phyloP scores from a whole-genome alignment of 2,113 vertebrate genomes.

The Podocnemis expansa region DNA sequence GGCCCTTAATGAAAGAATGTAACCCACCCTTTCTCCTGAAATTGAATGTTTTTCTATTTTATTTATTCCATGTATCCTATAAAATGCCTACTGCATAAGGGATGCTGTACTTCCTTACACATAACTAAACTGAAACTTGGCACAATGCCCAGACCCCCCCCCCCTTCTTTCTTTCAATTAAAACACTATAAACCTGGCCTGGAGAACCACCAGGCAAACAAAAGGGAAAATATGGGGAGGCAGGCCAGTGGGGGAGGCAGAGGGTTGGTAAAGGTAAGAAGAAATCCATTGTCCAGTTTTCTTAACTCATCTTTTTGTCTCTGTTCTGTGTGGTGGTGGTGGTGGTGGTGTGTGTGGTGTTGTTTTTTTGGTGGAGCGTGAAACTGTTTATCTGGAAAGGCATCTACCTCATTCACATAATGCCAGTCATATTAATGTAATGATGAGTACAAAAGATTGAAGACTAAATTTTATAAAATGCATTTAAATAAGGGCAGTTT shows the following conservation, averaged over 20 bases:
- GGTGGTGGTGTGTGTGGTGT: too few species aligned
- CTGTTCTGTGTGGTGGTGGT: too few species aligned
- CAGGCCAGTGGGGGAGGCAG: background rate
- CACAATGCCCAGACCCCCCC: background rate
- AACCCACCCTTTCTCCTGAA: background rate
- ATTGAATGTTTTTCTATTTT: background rate
- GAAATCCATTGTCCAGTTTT: background rate
- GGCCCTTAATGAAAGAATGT: background rate
- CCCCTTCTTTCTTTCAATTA: too few species aligned
- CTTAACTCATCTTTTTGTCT: background rate
- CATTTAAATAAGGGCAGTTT: background rate
- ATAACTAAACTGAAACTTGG: background rate
- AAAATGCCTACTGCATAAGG: background rate
- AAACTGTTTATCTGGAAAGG: background rate
- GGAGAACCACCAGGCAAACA: background rate
- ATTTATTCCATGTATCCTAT: background rate
- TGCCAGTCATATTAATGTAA: background rate
- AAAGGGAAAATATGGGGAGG: background rate
- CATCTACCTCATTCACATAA: background rate
- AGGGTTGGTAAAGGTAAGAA: background rate
- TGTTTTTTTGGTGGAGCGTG: background rate
- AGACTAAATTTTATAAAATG: background rate
- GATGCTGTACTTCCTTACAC: background rate
- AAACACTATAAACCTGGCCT: background rate
- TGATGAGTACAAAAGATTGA: background rate